A percentile compares a stretch with the other conserved stretches of the same genome.
Conservation (phyloP, 2,888 invertebrate genomes). For the Cartodere bifasciata region DNA sequence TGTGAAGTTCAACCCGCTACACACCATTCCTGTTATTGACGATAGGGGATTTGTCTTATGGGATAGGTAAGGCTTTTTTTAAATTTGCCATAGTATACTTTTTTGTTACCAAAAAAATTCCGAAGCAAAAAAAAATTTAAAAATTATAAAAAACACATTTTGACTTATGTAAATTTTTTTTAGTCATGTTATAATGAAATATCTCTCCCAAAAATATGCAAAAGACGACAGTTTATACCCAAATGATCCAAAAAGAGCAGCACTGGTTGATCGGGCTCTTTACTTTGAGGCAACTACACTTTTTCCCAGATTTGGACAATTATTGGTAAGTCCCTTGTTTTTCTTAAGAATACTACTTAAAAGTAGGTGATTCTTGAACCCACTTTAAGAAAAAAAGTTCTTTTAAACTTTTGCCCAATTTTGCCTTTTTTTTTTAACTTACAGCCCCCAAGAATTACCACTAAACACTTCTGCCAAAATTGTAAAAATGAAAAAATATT, state of each 20-base stretch:
- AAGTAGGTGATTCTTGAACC: no score
- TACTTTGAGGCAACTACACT: constrained; percentile 49
- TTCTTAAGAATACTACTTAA: no score
- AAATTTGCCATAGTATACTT: not conserved
- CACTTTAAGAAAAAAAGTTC: no score
- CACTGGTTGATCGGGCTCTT: constrained; percentile 47
- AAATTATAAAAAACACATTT: not conserved
- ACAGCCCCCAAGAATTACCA: no score
- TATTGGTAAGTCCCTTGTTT: constrained; percentile 43
- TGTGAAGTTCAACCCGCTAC: not conserved
- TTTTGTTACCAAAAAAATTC: not conserved
- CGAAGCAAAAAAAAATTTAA: not conserved
- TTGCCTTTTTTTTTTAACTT: no score
- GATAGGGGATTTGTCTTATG: not conserved
- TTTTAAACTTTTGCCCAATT: no score
- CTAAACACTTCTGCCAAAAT: no score
- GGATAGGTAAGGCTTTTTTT: constrained; percentile 1
- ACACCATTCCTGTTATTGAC: constrained; percentile 1
- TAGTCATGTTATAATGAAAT: constrained; percentile 55
- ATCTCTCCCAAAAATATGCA: constrained; percentile 52
- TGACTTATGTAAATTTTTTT: constrained; percentile 19
- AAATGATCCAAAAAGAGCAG: constrained; percentile 47
- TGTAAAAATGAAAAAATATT: no score
- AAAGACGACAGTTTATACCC: constrained; percentile 52
- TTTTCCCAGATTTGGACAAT: constrained; percentile 38